These are phyloP conservation scores for Otolemur garnettii DNA, from an alignment of 2,113 vertebrate species.

Conservation along the genomic window DNA sequence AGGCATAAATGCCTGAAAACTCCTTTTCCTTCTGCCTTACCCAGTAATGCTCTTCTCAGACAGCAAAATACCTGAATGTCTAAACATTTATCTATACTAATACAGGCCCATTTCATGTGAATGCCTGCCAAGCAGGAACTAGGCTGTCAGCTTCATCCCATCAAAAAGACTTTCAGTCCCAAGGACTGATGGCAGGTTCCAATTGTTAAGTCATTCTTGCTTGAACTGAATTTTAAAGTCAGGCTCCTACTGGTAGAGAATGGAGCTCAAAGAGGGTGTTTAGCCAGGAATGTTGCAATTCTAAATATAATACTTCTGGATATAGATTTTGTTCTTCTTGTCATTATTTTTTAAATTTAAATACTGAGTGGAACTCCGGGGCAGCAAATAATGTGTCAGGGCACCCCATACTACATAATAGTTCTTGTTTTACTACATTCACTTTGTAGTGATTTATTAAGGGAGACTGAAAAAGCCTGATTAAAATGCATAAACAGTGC, in stretches of 20 bases:
- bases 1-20: conserved; percentile 61
- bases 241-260: conserved; percentile 84
- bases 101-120: conserved; percentile 80
- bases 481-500: conserved; percentile 93
- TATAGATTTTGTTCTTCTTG: conserved; percentile 83
- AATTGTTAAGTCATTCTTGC: conserved; percentile 88
- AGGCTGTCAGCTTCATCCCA: conserved; percentile 85
- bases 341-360: conserved; percentile 85
- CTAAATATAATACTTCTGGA: conserved; percentile 84
- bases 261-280: conserved; percentile 83
- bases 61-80: conserved; percentile 84
- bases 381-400: conserved; percentile 83
- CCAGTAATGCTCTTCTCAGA: conserved; percentile 72
- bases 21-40: conserved; percentile 74
- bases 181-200: conserved; percentile 86
- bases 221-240: conserved; percentile 88
- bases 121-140: conserved; percentile 87
- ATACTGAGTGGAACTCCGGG: conserved; percentile 81
- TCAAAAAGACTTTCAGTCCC: conserved; percentile 86
- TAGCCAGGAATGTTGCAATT: conserved; percentile 84
- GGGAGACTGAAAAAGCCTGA: conserved; percentile 91
- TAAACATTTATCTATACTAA: conserved; percentile 84
- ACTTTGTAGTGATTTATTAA: conserved; percentile 93
- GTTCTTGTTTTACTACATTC: conserved; percentile 89
- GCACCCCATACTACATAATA: conserved; percentile 85